Evolutionary conservation across 2,888 invertebrate species (phyloP).

Genomic region (Cotesia congregata): DNA sequence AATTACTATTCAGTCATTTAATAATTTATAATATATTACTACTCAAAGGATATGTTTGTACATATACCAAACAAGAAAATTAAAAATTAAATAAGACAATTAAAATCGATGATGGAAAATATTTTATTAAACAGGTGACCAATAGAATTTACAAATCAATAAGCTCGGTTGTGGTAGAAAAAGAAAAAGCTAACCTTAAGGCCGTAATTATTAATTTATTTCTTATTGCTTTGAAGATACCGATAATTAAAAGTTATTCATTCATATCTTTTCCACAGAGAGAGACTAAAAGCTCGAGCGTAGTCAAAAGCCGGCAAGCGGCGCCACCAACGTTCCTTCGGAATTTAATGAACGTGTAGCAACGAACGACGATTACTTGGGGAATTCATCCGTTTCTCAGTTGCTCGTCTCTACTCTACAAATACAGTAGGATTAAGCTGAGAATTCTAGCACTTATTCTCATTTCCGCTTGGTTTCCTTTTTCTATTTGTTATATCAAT

Average conservation of each 20-base stretch:
- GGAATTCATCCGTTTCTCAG: conserved; percentile 38
- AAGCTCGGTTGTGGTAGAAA: conserved; percentile 37
- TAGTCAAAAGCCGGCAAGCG: conserved; percentile 33
- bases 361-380: conserved; percentile 44
- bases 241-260: conserved; percentile 15
- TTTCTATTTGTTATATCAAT: conserved; percentile 2
- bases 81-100: too few relatives aligned
- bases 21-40: too few relatives aligned
- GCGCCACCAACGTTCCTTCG: conserved; percentile 38
- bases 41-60: too few relatives aligned
- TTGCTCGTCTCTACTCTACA: conserved; percentile 36
- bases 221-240: conserved; percentile 26
- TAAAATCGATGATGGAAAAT: neutral
- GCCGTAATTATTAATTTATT: neutral
- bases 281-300: conserved; percentile 8
- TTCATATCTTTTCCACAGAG: conserved; percentile 30
- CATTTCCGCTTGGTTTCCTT: neutral
- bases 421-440: conserved; percentile 33
- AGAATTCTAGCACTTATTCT: conserved; percentile 22
- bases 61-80: too few relatives aligned
- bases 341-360: conserved; percentile 48
- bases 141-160: neutral
- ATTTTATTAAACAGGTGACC: neutral
- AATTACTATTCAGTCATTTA: neutral
- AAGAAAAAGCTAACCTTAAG: conserved; percentile 33